These are phyloP conservation scores for Xerus rutilus DNA, from an alignment of 2,797 vertebrate genomes.

Conservation along the genomic window DNA sequence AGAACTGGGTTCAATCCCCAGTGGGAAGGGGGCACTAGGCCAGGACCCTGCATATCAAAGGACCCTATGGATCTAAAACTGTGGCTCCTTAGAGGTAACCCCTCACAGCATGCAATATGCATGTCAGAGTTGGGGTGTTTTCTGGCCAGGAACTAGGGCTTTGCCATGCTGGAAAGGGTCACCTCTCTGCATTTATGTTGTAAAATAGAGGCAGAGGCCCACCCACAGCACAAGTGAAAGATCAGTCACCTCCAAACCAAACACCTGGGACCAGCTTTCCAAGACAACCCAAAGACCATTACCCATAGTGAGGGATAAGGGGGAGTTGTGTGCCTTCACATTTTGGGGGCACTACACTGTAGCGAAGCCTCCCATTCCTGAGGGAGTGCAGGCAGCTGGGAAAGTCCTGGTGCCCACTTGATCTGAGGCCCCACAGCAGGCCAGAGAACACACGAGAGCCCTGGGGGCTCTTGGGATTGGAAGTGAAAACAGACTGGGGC, in stretches of 20 bases:
- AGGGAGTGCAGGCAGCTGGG: neutral
- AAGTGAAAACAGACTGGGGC: constrained; percentile 8
- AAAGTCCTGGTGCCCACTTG: neutral
- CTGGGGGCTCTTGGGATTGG: neutral
- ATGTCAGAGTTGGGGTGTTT: neutral
- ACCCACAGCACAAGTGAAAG: neutral
- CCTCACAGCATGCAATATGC: neutral
- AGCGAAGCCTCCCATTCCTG: neutral
- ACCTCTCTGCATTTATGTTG: neutral
- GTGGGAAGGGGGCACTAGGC: neutral
- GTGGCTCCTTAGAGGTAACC: neutral
- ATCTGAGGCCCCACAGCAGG: neutral
- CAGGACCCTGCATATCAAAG: neutral
- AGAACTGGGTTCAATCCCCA: neutral
- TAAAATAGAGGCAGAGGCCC: neutral
- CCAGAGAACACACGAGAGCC: neutral
- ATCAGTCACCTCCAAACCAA: neutral
- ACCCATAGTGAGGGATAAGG: neutral
- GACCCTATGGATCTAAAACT: neutral
- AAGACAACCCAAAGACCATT: neutral
- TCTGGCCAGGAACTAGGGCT: neutral
- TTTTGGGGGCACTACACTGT: neutral
- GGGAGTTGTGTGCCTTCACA: neutral
- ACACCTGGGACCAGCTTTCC: neutral
- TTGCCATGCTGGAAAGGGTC: neutral